Percentiles rank a stretch among this genome's conserved stretches.
phyloP scores from a whole-genome alignment of 2,888 invertebrate genomes.

The Stramonita haemastoma region DNA sequence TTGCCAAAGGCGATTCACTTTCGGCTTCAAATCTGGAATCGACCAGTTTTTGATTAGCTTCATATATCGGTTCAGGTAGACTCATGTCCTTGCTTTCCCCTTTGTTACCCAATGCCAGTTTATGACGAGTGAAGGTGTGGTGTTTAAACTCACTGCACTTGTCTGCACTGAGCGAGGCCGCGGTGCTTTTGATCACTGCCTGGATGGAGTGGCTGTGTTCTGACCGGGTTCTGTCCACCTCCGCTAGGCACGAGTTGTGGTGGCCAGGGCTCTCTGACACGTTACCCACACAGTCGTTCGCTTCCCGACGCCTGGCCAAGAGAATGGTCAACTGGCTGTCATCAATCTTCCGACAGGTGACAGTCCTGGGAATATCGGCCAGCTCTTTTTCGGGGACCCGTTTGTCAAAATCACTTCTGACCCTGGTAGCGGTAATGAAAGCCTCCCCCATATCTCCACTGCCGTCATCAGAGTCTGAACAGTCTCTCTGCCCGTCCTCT shows the following conservation, averaged over 20 bases:
- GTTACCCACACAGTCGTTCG: constrained; percentile 8
- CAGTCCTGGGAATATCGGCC: neutral
- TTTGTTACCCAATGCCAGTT: neutral
- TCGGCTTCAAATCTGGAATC: neutral
- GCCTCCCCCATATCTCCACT: neutral
- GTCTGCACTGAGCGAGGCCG: neutral
- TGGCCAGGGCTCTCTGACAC: neutral
- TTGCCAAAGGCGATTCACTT: neutral
- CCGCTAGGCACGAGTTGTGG: neutral
- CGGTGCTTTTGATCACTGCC: neutral
- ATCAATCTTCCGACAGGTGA: constrained; percentile 32
- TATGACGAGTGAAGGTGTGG: neutral
- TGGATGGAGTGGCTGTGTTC: constrained; percentile 28
- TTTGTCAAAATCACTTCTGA: neutral
- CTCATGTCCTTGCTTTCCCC: neutral
- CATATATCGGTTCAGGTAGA: neutral
- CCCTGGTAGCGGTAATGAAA: constrained; percentile 6
- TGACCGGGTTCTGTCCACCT: neutral
- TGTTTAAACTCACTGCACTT: neutral
- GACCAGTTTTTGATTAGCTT: neutral
- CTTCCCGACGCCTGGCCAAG: constrained; percentile 33
- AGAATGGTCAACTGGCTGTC: constrained; percentile 32
- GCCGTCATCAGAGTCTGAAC: neutral
- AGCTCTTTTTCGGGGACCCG: neutral
- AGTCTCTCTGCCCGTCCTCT: neutral